Percentiles rank a stretch among this genome's conserved stretches.
phyloP scores from a whole-genome alignment of 1,140 invertebrate genomes.

The Saccostrea cuccullata region DNA sequence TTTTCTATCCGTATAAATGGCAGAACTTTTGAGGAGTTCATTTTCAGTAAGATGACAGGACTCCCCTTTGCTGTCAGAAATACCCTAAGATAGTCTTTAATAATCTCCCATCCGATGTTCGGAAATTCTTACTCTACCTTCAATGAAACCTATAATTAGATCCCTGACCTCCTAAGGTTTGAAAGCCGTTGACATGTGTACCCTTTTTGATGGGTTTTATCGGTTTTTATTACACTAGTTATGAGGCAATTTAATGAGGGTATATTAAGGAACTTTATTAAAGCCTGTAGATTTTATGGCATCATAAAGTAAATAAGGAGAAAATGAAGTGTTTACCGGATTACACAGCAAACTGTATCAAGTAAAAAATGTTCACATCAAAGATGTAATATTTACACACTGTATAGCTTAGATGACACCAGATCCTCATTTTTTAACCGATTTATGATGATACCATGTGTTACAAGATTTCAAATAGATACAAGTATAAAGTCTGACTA shows the following conservation, averaged over 20 bases:
- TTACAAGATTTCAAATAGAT: background rate
- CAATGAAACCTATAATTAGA: background rate
- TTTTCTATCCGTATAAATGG: background rate
- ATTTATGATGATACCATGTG: background rate
- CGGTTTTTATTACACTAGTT: background rate
- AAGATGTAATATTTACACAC: background rate
- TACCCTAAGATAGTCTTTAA: background rate
- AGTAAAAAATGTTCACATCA: background rate
- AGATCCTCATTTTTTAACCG: background rate
- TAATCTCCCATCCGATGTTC: background rate
- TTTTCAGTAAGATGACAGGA: background rate
- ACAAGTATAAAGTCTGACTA: background rate
- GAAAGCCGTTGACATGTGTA: background rate
- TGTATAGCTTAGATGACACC: background rate
- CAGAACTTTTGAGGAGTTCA: background rate
- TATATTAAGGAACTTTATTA: slow-evolving; percentile 4
- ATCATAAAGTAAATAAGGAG: background rate
- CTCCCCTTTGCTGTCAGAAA: background rate
- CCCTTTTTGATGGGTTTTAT: slow-evolving; percentile 13
- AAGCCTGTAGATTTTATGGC: background rate
- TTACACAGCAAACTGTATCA: background rate
- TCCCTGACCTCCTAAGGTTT: background rate
- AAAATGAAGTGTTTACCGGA: slow-evolving; percentile 1
- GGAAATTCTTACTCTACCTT: background rate
- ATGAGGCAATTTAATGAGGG: background rate